phyloP scores from a whole-genome alignment of 2,888 invertebrate genomes.

The Agriopis marginaria region DNA sequence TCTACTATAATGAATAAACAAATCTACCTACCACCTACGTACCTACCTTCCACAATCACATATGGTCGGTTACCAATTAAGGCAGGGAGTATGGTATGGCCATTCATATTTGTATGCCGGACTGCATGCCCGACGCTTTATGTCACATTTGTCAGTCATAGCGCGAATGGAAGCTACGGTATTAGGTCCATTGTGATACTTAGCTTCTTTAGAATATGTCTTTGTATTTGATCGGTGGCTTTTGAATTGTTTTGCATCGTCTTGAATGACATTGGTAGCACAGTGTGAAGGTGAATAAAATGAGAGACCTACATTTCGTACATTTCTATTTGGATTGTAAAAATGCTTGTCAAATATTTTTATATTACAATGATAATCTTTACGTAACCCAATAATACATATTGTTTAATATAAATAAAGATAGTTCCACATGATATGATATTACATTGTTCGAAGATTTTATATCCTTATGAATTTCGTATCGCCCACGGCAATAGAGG shows the following conservation, averaged over 20 bases:
- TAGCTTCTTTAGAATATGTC: constrained; percentile 15
- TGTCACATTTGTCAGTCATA: constrained; percentile 41
- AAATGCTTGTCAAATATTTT: neutral
- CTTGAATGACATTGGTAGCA: constrained; percentile 8
- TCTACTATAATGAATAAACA: constrained; percentile 9
- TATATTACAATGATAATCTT: no score
- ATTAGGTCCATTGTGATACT: constrained; percentile 38
- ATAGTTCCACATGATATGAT: neutral
- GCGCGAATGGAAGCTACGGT: constrained; percentile 40
- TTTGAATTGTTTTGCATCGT: constrained; percentile 3
- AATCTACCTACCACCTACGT: constrained; percentile 13
- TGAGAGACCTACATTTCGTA: neutral
- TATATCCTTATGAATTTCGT: neutral
- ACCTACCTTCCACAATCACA: constrained; percentile 3
- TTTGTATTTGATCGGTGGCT: constrained; percentile 12
- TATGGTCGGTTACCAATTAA: constrained; percentile 33
- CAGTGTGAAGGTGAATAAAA: neutral
- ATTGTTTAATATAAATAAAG: neutral
- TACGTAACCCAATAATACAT: neutral
- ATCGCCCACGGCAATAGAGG: neutral
- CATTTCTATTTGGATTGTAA: neutral
- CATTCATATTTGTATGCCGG: constrained; percentile 41
- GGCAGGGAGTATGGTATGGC: constrained; percentile 21
- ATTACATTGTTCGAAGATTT: neutral
- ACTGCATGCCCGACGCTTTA: constrained; percentile 25